A percentile compares a stretch with the other conserved stretches of the same genome.
Conservation (phyloP, 2,888 invertebrate species). For the Venusia cambrica region DNA sequence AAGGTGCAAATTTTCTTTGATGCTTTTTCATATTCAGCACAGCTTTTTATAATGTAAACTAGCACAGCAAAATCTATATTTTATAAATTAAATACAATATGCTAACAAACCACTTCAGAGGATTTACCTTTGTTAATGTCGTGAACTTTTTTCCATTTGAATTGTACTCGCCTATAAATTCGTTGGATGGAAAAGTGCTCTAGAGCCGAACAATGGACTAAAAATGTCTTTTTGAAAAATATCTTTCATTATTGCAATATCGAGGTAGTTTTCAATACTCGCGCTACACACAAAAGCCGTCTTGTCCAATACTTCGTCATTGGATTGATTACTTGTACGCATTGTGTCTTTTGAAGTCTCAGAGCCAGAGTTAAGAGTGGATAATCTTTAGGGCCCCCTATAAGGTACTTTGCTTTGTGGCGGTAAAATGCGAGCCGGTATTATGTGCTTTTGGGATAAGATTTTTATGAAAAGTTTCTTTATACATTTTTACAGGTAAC, state of each 20-base stretch:
- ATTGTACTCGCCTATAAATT: too few species aligned
- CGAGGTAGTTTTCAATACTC: slow-evolving; percentile 12
- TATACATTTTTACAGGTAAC: too few species aligned
- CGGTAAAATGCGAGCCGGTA: slow-evolving; percentile 19
- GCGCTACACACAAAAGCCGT: too few species aligned
- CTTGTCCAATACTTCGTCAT: slow-evolving; percentile 11
- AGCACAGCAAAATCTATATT: too few species aligned
- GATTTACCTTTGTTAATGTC: too few species aligned
- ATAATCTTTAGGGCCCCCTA: slow-evolving; percentile 21
- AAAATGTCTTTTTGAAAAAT: too few species aligned
- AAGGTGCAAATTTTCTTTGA: slow-evolving; percentile 6
- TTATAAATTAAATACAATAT: too few species aligned
- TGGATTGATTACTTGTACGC: slow-evolving; percentile 22
- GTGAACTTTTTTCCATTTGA: too few species aligned
- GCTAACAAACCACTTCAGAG: too few species aligned
- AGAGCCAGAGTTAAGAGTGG: slow-evolving; percentile 13
- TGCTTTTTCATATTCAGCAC: slow-evolving; percentile 6
- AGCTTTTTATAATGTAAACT: slow-evolving; percentile 4
- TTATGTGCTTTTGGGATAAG: slow-evolving; percentile 4
- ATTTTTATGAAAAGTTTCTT: slow-evolving; percentile 10
- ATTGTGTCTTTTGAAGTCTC: slow-evolving; percentile 25
- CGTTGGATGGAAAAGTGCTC: too few species aligned
- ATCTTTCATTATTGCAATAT: too few species aligned
- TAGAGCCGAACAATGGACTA: too few species aligned
- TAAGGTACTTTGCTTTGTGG: slow-evolving; percentile 25